Evolutionary conservation across 2,888 invertebrate genomes (phyloP).

Genomic region (Heliconius sara): DNA sequence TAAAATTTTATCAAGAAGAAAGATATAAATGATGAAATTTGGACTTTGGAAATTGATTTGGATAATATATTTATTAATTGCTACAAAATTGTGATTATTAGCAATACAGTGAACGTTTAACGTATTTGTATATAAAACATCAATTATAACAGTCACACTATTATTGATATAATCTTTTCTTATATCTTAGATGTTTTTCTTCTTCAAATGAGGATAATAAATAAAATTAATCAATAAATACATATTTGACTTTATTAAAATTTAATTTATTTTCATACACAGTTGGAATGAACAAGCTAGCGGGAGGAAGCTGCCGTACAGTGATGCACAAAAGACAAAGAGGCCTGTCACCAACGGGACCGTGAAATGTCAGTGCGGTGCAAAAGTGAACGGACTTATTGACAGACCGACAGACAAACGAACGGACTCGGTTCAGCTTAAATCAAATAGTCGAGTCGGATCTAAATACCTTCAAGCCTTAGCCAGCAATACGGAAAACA

Average conservation of each 20-base stretch:
- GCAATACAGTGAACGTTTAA: neutral
- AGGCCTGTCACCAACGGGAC: conserved; percentile 76
- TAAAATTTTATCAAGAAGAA: neutral
- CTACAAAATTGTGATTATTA: neutral
- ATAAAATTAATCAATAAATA: neutral
- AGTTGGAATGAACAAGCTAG: conserved; percentile 84
- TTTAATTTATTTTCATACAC: conserved; percentile 50
- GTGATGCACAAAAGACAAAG: conserved; percentile 83
- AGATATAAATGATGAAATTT: neutral
- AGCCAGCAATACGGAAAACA: conserved; percentile 63
- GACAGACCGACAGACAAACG: conserved; percentile 62
- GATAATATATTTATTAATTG: neutral
- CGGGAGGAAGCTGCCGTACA: conserved; percentile 81
- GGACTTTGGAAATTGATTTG: neutral
- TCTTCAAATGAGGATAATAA: neutral
- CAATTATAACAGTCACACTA: too few species aligned
- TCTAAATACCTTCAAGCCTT: conserved; percentile 79
- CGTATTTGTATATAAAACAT: too few species aligned
- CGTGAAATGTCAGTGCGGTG: conserved; percentile 79
- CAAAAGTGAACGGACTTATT: conserved; percentile 70
- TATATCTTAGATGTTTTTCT: neutral
- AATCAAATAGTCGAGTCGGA: conserved; percentile 78
- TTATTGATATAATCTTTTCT: neutral
- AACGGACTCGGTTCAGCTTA: conserved; percentile 67
- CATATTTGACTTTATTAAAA: conserved; percentile 20